Conservation (phyloP, 2,113 vertebrate genomes). For the Monarcha castaneiventris region DNA sequence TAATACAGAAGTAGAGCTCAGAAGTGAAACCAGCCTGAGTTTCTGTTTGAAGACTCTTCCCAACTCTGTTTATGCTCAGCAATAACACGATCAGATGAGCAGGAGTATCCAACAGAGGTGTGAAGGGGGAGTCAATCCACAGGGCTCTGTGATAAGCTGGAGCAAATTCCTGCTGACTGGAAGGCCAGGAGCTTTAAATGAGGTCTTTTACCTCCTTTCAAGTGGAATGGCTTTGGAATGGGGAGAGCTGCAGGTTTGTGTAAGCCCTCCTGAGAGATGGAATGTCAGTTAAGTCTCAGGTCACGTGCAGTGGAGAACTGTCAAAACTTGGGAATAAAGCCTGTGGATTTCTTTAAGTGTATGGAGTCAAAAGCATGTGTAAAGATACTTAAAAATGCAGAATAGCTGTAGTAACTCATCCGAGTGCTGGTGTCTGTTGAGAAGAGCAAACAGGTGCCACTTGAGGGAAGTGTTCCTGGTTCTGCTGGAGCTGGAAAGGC, state of each 20-base stretch:
- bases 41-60: neutral
- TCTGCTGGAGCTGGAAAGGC: neutral
- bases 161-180: neutral
- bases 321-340: neutral
- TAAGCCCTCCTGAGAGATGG: neutral
- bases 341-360: neutral
- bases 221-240: neutral
- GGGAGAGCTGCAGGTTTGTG: neutral
- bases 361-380: fast-evolving
- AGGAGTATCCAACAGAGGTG: neutral
- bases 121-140: neutral
- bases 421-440: neutral
- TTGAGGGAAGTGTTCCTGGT: neutral
- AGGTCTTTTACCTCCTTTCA: neutral
- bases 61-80: neutral
- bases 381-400: neutral
- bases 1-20: neutral
- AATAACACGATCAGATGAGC: neutral
- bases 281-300: neutral
- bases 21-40: conserved; percentile 4
- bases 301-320: fast-evolving
- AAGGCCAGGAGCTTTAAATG: neutral
- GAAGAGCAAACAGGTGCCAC: neutral
- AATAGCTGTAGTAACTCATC: neutral
- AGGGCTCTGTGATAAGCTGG: neutral